Percentiles rank a stretch among this genome's conserved stretches.
Conservation (phyloP, 1,140 invertebrate genomes). For the Pseudomyrmex dendroicus region DNA sequence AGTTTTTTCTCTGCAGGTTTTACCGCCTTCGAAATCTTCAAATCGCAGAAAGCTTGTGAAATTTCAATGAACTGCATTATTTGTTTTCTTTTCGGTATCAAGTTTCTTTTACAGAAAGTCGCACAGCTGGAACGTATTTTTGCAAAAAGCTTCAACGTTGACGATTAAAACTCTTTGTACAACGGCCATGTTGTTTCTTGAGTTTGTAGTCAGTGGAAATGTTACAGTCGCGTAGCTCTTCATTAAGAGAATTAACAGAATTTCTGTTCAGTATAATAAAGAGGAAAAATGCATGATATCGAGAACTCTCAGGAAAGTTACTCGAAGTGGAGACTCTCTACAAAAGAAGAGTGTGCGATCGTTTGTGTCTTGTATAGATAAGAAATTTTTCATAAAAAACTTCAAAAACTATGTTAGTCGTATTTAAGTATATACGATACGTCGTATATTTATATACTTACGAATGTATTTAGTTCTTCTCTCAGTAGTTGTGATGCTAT, state of each 20-base stretch:
- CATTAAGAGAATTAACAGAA: conserved; percentile 36
- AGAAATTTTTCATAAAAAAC: background rate
- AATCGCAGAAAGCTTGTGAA: conserved; percentile 14
- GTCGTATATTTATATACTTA: background rate
- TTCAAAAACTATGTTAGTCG: background rate
- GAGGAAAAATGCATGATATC: conserved; percentile 40
- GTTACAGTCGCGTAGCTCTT: conserved; percentile 21
- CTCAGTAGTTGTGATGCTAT: background rate
- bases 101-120: conserved; percentile 25
- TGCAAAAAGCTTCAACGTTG: conserved; percentile 19
- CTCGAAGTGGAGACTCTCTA: background rate
- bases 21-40: conserved; percentile 24
- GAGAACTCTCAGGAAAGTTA: conserved; percentile 42
- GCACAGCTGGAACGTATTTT: background rate
- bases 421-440: background rate
- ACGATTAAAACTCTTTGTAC: conserved; percentile 27
- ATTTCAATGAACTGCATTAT: conserved; percentile 7
- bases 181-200: background rate
- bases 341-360: background rate
- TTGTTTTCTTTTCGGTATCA: background rate
- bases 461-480: background rate
- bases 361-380: conserved; percentile 10
- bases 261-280: conserved; percentile 43
- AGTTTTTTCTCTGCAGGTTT: conserved; percentile 29
- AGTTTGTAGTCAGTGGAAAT: conserved; percentile 4